Percentiles rank a stretch among this genome's conserved stretches.
Evolutionary conservation across 2,797 vertebrate genomes (phyloP).

Genomic region (Takifugu ocellatus): DNA sequence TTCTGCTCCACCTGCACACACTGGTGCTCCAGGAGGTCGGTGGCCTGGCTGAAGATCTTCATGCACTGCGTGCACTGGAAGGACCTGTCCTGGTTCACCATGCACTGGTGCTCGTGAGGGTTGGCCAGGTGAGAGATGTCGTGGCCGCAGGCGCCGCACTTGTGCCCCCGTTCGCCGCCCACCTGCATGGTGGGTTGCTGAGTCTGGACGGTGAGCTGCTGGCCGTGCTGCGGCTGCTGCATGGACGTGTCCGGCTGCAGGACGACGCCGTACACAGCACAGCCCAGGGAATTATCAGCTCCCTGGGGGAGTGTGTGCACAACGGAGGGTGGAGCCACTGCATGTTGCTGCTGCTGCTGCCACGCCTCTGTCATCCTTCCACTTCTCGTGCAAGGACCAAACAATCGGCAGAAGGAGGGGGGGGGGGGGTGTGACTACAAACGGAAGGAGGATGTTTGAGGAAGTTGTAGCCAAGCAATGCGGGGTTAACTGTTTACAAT

Average conservation of each 20-base stretch:
- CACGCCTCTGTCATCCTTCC: constrained; percentile 84
- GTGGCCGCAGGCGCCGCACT: constrained; percentile 90
- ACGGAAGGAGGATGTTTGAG: not conserved
- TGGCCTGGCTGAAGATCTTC: constrained; percentile 97
- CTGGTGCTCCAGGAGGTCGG: constrained; percentile 93
- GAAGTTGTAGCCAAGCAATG: no score
- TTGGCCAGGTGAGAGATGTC: constrained; percentile 91
- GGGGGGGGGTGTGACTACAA: not conserved
- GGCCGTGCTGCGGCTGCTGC: constrained; percentile 76
- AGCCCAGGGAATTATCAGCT: constrained; percentile 86
- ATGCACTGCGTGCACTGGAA: constrained; percentile 98
- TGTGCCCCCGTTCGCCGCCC: constrained; percentile 84
- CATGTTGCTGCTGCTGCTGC: constrained; percentile 83
- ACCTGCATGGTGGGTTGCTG: constrained; percentile 77
- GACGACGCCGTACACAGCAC: constrained; percentile 91
- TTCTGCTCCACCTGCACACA: constrained; percentile 96
- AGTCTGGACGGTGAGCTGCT: constrained; percentile 70
- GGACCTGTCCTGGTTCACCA: constrained; percentile 91
- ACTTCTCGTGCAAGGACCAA: constrained; percentile 57
- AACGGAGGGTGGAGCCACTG: constrained; percentile 83
- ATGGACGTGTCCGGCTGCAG: constrained; percentile 84
- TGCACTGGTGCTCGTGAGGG: constrained; percentile 94
- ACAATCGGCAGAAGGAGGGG: constrained; percentile 16
- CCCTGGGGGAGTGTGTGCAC: constrained; percentile 87
- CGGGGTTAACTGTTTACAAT: no score